Base-by-base conservation (phyloP, 1,140 invertebrate species). In the Metaphire vulgaris region DNA sequence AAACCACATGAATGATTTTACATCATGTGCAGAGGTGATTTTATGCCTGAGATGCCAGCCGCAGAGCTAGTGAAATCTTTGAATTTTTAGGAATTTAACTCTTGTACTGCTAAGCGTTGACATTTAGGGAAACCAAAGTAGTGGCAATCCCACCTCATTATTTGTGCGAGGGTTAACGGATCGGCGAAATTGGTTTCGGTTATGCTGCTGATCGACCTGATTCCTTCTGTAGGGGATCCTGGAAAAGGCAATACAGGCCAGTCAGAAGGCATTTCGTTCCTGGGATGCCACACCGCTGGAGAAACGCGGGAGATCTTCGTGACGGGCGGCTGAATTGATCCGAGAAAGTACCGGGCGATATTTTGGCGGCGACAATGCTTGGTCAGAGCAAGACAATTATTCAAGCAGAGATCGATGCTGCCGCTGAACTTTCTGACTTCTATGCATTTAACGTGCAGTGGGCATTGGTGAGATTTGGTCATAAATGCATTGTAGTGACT, bases 351-450 rank as follows among this genome's bases (percentile, higher is more conserved):
- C 94, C 0, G 92, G 95, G 82, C 84, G 89, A 92, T n/a, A 86
- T 99, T 30, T 95, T 98, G 86, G 96, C 97, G 1, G 89, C 96
- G 0, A 99, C 98, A 2, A 99, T 99, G 95, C 86, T 99, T 29
- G 98, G 97, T 0, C 97, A 99, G 86, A 92, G 91, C 1, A 99
- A 99, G 86, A 97, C 94, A 33, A 91, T 92, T 0, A 91, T 97
- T 31, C 97, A 99, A 87, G 97, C 96, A 12, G 98, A 99, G 88
- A 98, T 99, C 75, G 98, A 99, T 88, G 89, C 96, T 1, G 92
- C 96, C 16, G 93, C 92, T 34, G 98, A 99, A 88, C 88, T 99
- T 1, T 92, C 96, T 74, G 97, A 99, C 86, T 99, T 99, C 87
- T 92, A 98, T 79, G 90, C 92, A 65, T 94, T 99, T 82, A 97